A percentile compares a stretch with the other conserved stretches of the same genome.
Evolutionary conservation across 2,888 invertebrate species (phyloP).

Genomic region (Byasa hedistus): DNA sequence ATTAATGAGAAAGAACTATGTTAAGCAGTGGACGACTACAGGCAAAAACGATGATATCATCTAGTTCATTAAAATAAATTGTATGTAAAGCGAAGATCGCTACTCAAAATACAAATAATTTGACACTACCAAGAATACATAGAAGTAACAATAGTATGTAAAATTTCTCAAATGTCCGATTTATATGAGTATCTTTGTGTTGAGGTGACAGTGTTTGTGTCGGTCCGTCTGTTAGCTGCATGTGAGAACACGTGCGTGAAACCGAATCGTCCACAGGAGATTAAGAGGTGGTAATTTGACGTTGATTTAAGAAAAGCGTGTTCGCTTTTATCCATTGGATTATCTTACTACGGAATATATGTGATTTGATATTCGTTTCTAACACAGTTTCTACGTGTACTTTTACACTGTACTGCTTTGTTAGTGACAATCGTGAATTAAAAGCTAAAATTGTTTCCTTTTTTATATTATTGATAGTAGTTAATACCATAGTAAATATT

Average conservation of each 20-base stretch:
- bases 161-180: constrained; percentile 73
- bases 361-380: constrained; percentile 27
- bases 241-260: constrained; percentile 69
- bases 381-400: constrained; percentile 10
- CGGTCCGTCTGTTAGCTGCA: constrained; percentile 44
- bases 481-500: background rate
- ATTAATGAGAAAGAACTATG: too few relatives aligned
- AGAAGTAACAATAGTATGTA: constrained; percentile 71
- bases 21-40: constrained; percentile 34
- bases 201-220: constrained; percentile 59
- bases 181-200: constrained; percentile 60
- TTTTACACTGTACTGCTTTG: constrained; percentile 22
- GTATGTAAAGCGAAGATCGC: constrained; percentile 56
- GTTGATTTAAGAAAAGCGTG: constrained; percentile 72
- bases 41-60: constrained; percentile 23
- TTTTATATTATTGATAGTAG: background rate
- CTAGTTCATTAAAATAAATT: too few relatives aligned
- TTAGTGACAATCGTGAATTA: constrained; percentile 22
- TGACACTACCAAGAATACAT: constrained; percentile 56
- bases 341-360: constrained; percentile 58
- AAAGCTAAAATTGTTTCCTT: background rate
- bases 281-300: constrained; percentile 79
- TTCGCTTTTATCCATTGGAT: constrained; percentile 64
- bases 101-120: constrained; percentile 61
- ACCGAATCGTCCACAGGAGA: constrained; percentile 74